These are phyloP conservation scores for Momotus momota DNA, from an alignment of 2,797 vertebrate genomes.

Conservation along the genomic window DNA sequence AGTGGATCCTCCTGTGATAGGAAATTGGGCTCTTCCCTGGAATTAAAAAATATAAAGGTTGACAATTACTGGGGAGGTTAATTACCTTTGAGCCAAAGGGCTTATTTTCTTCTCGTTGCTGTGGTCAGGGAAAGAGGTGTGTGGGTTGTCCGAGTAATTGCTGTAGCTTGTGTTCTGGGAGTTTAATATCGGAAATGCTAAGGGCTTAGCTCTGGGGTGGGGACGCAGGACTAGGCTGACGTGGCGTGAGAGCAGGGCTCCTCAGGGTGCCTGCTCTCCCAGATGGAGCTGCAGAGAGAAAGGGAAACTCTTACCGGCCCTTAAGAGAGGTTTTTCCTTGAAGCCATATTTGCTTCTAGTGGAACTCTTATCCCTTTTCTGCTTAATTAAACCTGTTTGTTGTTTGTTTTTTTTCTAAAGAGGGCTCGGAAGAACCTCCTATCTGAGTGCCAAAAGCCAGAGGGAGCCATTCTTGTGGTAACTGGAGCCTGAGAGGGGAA, in stretches of 20 bases:
- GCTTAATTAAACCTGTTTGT: neutral
- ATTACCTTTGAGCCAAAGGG: neutral
- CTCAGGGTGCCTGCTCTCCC: neutral
- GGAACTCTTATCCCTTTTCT: neutral
- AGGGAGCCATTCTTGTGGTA: neutral
- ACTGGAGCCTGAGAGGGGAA: neutral
- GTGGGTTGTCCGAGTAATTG: neutral
- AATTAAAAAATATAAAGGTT: neutral
- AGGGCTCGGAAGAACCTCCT: neutral
- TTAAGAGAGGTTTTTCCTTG: neutral
- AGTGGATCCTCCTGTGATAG: fast-evolving
- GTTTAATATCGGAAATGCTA: neutral
- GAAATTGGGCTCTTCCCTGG: neutral
- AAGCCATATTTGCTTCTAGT: neutral
- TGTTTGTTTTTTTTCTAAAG: neutral
- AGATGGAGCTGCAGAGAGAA: fast-evolving
- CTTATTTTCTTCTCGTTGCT: neutral
- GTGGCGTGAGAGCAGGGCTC: fast-evolving
- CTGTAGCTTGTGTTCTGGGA: neutral
- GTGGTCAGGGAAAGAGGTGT: neutral
- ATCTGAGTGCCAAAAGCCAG: neutral
- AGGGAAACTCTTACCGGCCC: fast-evolving
- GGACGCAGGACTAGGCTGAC: neutral
- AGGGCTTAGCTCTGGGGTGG: fast-evolving
- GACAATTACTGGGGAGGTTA: neutral